Percentiles rank a stretch among this genome's conserved stretches.
Conservation (phyloP, 2,888 invertebrate species). For the Caenorhabditis macrosperma region DNA sequence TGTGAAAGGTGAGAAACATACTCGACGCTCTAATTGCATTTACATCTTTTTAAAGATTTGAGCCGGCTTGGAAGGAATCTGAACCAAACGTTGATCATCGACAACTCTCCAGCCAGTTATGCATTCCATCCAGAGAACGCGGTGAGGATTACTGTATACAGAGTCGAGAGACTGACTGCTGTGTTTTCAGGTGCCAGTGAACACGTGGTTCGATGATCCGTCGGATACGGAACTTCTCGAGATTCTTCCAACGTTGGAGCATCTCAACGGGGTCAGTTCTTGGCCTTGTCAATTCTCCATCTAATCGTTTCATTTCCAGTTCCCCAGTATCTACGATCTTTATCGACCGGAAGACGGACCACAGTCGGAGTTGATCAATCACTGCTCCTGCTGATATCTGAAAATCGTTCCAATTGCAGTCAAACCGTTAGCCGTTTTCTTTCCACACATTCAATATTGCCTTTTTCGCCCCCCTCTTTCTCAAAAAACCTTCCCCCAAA, state of each 20-base stretch:
- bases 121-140: conserved; percentile 99
- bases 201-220: conserved; percentile 99
- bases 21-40: neutral
- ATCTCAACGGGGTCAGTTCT: conserved; percentile 88
- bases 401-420: neutral
- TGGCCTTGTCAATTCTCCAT: neutral
- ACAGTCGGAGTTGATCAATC: conserved; percentile 46
- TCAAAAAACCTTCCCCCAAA: neutral
- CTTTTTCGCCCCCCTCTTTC: neutral
- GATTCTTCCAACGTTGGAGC: conserved; percentile 97
- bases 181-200: conserved; percentile 90
- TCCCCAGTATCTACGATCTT: conserved; percentile 47
- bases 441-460: neutral
- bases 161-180: too few relatives aligned
- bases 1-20: conserved; percentile 88
- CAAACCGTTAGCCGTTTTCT: conserved; percentile 4
- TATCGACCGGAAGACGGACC: conserved; percentile 54
- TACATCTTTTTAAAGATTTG: conserved; percentile 85
- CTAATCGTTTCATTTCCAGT: conserved; percentile 25
- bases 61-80: conserved; percentile 96
- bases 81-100: conserved; percentile 96
- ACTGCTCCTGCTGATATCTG: conserved; percentile 33
- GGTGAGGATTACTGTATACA: conserved; percentile 85
- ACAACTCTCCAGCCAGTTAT: conserved; percentile 99
- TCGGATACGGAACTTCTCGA: conserved; percentile 96